Evolutionary conservation across 2,113 vertebrate genomes (phyloP).

Genomic region (Tamias sibiricus): DNA sequence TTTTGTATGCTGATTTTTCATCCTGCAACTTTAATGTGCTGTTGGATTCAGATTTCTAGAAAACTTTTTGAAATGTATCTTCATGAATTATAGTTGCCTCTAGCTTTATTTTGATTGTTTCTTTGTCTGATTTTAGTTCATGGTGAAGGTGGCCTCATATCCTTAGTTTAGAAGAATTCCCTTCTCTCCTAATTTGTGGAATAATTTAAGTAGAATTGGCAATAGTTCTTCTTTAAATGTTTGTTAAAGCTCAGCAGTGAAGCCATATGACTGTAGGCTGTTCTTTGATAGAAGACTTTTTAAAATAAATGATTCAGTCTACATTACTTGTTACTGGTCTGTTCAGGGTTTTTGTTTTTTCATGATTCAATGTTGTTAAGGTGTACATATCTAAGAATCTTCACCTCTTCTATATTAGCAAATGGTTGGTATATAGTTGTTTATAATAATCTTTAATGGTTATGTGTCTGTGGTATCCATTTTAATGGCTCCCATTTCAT

Average conservation of each 20-base stretch:
- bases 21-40: background rate
- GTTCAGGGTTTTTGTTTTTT: background rate
- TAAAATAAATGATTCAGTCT: background rate
- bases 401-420: background rate
- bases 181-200: background rate
- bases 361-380: background rate
- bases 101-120: background rate
- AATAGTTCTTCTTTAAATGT: background rate
- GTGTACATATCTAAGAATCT: background rate
- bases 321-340: background rate
- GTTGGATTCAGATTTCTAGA: background rate
- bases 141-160: background rate
- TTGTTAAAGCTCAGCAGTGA: background rate
- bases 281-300: background rate
- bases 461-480: background rate
- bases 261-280: background rate
- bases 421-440: background rate
- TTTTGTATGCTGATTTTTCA: background rate
- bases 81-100: background rate
- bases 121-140: background rate
- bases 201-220: background rate
- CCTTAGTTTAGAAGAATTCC: background rate
- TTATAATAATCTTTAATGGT: background rate
- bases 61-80: background rate
- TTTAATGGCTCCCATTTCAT: background rate